phyloP scores from a whole-genome alignment of 2,113 vertebrate genomes.

The Centropristis striata region DNA sequence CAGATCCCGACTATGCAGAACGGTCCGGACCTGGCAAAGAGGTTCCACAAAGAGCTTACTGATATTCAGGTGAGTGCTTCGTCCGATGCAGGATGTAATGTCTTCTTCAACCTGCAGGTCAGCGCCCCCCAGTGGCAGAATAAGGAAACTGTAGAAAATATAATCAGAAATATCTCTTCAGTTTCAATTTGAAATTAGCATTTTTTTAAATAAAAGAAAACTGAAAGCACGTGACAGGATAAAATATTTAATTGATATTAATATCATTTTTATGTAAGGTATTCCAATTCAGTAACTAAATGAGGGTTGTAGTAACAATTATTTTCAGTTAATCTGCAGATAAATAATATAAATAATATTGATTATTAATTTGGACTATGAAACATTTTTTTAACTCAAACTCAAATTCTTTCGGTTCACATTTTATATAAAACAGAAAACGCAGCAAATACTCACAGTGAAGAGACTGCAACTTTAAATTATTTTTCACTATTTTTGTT shows the following conservation, averaged over 20 bases:
- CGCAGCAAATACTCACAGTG: not conserved
- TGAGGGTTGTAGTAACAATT: not conserved
- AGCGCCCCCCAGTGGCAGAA: not conserved
- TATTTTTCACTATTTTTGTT: not conserved
- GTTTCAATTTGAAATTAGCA: not conserved
- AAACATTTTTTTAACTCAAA: too few relatives aligned
- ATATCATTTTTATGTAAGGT: too few relatives aligned
- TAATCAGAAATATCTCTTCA: not conserved
- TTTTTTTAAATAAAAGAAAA: not conserved
- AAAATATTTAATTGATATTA: too few relatives aligned
- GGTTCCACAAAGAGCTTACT: constrained; percentile 89
- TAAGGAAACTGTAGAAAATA: not conserved
- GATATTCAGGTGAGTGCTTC: constrained; percentile 89
- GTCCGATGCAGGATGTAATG: rapidly evolving
- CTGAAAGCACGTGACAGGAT: not conserved
- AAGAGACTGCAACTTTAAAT: not conserved
- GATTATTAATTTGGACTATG: not conserved
- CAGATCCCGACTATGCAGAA: constrained; percentile 93
- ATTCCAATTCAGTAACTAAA: not conserved
- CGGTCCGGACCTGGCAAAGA: constrained; percentile 88
- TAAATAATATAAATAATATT: too few relatives aligned
- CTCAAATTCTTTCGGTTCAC: not conserved
- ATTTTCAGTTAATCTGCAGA: not conserved
- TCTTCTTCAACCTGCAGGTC: not conserved
- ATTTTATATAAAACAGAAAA: not conserved